Base-by-base conservation (phyloP, 2,888 invertebrate species). In the Lomographa bimaculata region DNA sequence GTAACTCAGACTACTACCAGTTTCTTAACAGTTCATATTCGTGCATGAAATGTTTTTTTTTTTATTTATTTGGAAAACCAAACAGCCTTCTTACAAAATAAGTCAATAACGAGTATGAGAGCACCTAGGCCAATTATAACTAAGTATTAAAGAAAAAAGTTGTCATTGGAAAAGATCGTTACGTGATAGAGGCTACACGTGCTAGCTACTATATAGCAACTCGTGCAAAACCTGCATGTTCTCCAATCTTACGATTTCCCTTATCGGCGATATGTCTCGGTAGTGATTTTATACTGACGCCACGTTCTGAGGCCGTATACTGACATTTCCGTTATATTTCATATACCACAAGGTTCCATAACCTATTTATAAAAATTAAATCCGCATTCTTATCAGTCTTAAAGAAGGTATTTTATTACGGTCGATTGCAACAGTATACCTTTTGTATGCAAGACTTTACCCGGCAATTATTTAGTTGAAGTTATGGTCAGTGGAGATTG, bases 111-210 rank as follows among this genome's bases (percentile, higher is more conserved):
- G n/a, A n/a, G n/a, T n/a, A n/a, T n/a, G n/a, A n/a, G n/a, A n/a
- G n/a, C n/a, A n/a, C n/a, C n/a, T n/a, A n/a, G n/a, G n/a, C n/a
- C n/a, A n/a, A n/a, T n/a, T n/a, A n/a, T n/a, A n/a, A n/a, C n/a
- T n/a, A n/a, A n/a, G n/a, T n/a, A n/a, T n/a, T n/a, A n/a, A n/a
- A n/a, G n/a, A n/a, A n/a, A n/a, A n/a, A n/a, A n/a, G n/a, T n/a
- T n/a, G n/a, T n/a, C n/a, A n/a, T n/a, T n/a, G n/a, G n/a, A n/a
- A n/a, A n/a, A 50, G 51, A 57, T 3, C 62, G 68, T 60, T 55
- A 62, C 63, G 50, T 52, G 58, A 9, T 19, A 62, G 65, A 78
- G 69, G 72, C 72, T 71, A 75, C 80, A 79, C 80, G 79, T 80
- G 79, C 65, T 52, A n/a, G 72, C 72, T 71, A 75, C 80, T 66